Conservation (phyloP, 1,140 invertebrate genomes). For the Brachionus paranguensis region DNA sequence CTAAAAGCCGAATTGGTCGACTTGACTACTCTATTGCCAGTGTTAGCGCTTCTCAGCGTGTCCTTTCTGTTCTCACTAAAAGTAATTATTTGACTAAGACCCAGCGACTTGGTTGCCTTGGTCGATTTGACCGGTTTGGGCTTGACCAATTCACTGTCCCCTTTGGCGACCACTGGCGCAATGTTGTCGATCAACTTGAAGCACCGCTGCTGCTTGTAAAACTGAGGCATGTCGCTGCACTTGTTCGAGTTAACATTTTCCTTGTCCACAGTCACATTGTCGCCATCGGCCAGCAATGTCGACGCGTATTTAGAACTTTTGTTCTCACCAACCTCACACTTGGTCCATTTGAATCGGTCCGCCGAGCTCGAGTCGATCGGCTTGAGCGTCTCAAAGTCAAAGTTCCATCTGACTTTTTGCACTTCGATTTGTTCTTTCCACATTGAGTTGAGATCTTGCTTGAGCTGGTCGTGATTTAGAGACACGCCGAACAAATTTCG, state of each 20-base stretch:
- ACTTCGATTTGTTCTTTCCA: slow-evolving; percentile 38
- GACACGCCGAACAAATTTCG: slow-evolving; percentile 26
- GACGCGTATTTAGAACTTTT: background rate
- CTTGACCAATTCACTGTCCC: background rate
- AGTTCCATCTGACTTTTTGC: slow-evolving; percentile 30
- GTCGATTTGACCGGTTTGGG: slow-evolving; percentile 7
- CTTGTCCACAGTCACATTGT: background rate
- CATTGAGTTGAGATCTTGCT: slow-evolving; percentile 21
- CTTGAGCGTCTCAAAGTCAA: slow-evolving; percentile 15
- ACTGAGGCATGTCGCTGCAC: background rate
- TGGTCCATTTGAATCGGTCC: background rate
- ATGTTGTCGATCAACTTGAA: slow-evolving; percentile 24
- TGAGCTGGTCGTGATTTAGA: slow-evolving; percentile 19
- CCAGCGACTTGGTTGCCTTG: background rate
- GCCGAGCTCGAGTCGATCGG: background rate
- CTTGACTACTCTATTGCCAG: background rate
- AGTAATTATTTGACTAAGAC: slow-evolving; percentile 23
- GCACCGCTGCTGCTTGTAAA: slow-evolving; percentile 29
- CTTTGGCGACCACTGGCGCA: background rate
- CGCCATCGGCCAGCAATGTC: background rate
- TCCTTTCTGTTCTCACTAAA: slow-evolving; percentile 37
- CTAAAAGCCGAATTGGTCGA: background rate
- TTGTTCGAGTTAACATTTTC: slow-evolving; percentile 16
- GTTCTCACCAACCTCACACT: background rate
- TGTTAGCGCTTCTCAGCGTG: background rate